Evolutionary conservation across 1,140 invertebrate genomes (phyloP), one percentile per base, ranked within the genome.

Genomic region (Limonius californicus): DNA sequence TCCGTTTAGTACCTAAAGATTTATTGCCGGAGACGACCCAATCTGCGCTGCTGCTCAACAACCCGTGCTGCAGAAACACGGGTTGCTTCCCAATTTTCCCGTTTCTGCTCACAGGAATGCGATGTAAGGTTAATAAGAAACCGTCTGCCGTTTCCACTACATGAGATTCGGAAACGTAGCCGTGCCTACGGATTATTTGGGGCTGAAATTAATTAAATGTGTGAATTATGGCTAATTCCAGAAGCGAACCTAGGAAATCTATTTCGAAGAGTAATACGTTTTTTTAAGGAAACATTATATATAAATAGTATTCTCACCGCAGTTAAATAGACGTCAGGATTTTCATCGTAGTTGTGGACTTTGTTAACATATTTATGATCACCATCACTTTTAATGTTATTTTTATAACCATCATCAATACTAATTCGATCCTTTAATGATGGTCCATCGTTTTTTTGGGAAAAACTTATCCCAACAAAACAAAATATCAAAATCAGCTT

Each of bases 11-110:
- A 74, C 73, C 72, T 57, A 76, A 61, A 27, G 72, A 70, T 9
- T 64, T 68, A 62, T 74, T 71, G 12, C 86, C 86, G 64, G 85
- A 81, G 2, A 90, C 76, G 11, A 93, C 78, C 84, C 85, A 94
- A 72, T 90, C 88, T 0, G 85, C 83, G 0, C 89, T 90, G 69
- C 87, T 87, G 4, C 84, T 85, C 0, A 91, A 74, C 4, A 93
- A 77, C 0, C 91, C 92, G 73, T 94, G 91, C 70, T 92, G 89
- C 8, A 76, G 54, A 62, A 72, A 74, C 3, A 74, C 61, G 9
- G 72, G 67, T 60, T 72, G 68, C 70, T 59, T 63, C 14, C 68
- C 69, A 14, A n/a, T 19, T 58, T 27, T 54, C 1, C 72, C 71
- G 27, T 54, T 67, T 56, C 73, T 77, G 32, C 74, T 77, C 69